phyloP scores from a whole-genome alignment of 2,888 invertebrate genomes.

The Odontocerum albicorne region DNA sequence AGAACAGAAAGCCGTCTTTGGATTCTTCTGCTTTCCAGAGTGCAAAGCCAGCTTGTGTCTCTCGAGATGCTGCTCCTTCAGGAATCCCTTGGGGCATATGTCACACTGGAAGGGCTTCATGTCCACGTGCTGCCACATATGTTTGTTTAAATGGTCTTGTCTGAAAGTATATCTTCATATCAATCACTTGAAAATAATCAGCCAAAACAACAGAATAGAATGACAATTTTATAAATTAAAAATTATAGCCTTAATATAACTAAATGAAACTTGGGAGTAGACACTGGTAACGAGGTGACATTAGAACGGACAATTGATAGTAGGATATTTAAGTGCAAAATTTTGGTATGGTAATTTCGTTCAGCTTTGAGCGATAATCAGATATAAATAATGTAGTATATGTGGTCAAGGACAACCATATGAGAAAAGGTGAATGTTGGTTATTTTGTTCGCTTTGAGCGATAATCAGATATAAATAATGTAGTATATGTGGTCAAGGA shows the following conservation, averaged over 20 bases:
- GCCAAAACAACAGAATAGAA: slow-evolving; percentile 1
- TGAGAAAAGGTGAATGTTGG: too few species aligned
- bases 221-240: not conserved
- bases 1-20: slow-evolving; percentile 25
- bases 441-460: too few species aligned
- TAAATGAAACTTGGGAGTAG: too few species aligned
- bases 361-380: too few species aligned
- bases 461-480: too few species aligned
- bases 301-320: too few species aligned
- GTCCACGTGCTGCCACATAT: slow-evolving; percentile 40
- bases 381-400: too few species aligned
- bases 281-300: too few species aligned
- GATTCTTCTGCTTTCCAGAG: slow-evolving; percentile 31
- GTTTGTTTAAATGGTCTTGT: slow-evolving; percentile 44
- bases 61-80: slow-evolving; percentile 40
- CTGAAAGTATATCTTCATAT: slow-evolving; percentile 8
- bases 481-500: too few species aligned
- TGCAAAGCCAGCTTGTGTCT: slow-evolving; percentile 30
- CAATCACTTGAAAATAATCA: not conserved
- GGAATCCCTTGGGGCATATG: slow-evolving; percentile 53
- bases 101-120: slow-evolving; percentile 51
- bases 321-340: too few species aligned
- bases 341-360: too few species aligned
- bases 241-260: not conserved
- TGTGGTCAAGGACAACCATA: too few species aligned